Percentiles rank a stretch among this genome's conserved stretches.
These are phyloP conservation scores for Rallus crepitans DNA, from an alignment of 2,797 vertebrate genomes.

Conservation along the genomic window DNA sequence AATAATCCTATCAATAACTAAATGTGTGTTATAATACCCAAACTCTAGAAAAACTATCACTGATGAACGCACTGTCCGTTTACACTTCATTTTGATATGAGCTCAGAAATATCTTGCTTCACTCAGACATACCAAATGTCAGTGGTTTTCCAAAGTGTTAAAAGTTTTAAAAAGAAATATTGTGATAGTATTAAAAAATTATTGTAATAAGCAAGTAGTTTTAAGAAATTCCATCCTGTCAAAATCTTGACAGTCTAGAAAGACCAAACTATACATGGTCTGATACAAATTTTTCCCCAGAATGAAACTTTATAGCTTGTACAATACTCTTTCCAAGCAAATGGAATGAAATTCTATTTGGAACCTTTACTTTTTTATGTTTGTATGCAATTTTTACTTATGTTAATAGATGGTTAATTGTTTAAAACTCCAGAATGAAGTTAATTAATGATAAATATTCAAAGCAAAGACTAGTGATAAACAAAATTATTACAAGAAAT, in stretches of 20 bases:
- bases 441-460: not conserved
- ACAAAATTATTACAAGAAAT: not conserved
- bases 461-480: not conserved
- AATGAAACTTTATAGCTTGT: not conserved
- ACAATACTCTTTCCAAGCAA: not conserved
- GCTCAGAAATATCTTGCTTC: not conserved
- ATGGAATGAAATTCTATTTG: not conserved
- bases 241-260: not conserved
- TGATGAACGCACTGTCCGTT: not conserved
- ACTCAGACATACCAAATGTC: not conserved
- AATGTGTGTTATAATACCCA: not conserved
- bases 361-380: not conserved
- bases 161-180: not conserved
- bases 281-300: not conserved
- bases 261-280: not conserved
- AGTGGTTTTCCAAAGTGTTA: not conserved
- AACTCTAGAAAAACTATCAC: not conserved
- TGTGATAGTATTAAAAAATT: not conserved
- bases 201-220: not conserved
- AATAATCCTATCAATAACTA: not conserved
- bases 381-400: not conserved
- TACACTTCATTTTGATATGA: not conserved
- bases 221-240: slow-evolving; percentile 1
- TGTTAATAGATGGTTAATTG: not conserved
- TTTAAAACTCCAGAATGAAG: not conserved